Evolutionary conservation across 1,140 invertebrate genomes (phyloP).

Genomic region (Thaumetopoea pityocampa): DNA sequence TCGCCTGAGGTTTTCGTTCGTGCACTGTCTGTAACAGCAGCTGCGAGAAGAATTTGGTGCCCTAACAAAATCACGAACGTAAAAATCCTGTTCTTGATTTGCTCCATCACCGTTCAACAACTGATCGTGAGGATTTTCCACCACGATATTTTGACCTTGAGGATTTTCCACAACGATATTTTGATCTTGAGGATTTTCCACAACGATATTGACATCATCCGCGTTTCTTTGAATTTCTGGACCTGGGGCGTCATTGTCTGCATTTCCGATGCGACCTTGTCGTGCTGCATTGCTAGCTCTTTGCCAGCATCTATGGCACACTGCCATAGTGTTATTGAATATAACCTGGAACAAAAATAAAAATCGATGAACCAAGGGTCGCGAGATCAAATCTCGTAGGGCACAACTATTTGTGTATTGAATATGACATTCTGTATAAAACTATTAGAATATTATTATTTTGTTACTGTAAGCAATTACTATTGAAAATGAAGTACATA

Average conservation of each 20-base stretch:
- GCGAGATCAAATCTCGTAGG: neutral
- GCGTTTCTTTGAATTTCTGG: neutral
- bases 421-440: neutral
- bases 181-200: neutral
- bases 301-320: constrained; percentile 8
- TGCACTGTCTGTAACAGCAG: constrained; percentile 1
- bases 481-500: too few species aligned
- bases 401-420: neutral
- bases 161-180: neutral
- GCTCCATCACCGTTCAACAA: neutral
- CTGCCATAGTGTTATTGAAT: constrained; percentile 4
- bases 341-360: constrained; percentile 1
- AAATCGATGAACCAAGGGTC: too few species aligned
- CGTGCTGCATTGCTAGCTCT: constrained; percentile 1
- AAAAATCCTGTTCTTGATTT: constrained; percentile 2
- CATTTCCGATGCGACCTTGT: neutral
- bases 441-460: too few species aligned
- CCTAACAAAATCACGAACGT: constrained; percentile 1
- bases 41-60: constrained; percentile 6
- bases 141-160: neutral
- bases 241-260: neutral
- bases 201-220: neutral
- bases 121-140: neutral
- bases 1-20: neutral
- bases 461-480: too few species aligned